These are phyloP conservation scores for Ovis aries DNA, from an alignment of 2,113 vertebrate genomes.

Conservation along the genomic window ARS-UI_Ramb_v3.0 NC_056057.1:15394001-15394500, in stretches of 20 bases:
- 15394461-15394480: background rate
- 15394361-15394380: background rate
- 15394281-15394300: background rate
- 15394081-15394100: background rate
- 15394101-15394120: background rate
- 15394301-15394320: background rate
- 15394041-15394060: background rate
- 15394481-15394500: background rate
- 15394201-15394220: background rate
- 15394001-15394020: background rate
- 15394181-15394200: background rate
- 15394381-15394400: background rate
- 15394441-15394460: background rate
- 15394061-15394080: background rate
- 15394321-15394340: background rate
- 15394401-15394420: background rate
- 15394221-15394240: background rate
- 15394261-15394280: background rate
- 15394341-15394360: background rate
- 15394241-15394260: background rate
- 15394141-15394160: background rate
- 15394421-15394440: background rate
- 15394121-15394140: background rate
- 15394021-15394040: background rate
- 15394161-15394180: background rate